Conservation (phyloP, 2,113 vertebrate genomes). For the Notiomystis cincta region DNA sequence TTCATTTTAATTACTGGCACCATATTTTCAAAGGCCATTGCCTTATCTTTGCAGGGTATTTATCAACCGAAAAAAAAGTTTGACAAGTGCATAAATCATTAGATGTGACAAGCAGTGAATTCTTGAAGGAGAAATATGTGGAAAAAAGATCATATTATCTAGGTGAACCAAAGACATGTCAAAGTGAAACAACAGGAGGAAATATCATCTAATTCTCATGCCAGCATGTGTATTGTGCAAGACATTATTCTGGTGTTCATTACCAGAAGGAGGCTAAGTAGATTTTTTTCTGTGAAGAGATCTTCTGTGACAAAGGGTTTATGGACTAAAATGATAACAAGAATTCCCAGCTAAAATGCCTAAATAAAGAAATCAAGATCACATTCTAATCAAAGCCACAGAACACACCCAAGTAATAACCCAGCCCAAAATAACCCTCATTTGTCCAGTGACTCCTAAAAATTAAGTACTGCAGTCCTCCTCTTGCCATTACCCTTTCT, state of each 20-base stretch:
- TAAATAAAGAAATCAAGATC: neutral
- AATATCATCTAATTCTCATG: neutral
- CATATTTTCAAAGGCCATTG: slow-evolving; percentile 26
- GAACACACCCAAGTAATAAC: neutral
- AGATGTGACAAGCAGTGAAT: neutral
- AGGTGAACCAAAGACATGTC: neutral
- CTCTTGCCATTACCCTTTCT: neutral
- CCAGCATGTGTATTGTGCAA: neutral
- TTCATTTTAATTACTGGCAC: slow-evolving; percentile 36
- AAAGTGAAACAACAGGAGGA: neutral
- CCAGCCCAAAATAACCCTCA: neutral
- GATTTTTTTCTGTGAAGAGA: neutral
- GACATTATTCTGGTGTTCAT: neutral
- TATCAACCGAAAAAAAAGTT: neutral
- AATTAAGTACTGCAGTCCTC: neutral
- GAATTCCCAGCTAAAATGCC: neutral
- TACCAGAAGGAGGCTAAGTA: neutral
- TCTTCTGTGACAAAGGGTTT: neutral
- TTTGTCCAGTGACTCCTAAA: neutral
- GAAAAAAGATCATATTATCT: neutral
- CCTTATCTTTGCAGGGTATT: neutral
- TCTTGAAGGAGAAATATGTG: neutral
- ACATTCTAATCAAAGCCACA: neutral
- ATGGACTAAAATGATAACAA: neutral
- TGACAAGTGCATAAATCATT: slow-evolving; percentile 7